Percentiles rank a stretch among this genome's conserved stretches.
These are phyloP conservation scores for Congeria kusceri DNA, from an alignment of 2,888 invertebrate genomes.

Conservation along the genomic window DNA sequence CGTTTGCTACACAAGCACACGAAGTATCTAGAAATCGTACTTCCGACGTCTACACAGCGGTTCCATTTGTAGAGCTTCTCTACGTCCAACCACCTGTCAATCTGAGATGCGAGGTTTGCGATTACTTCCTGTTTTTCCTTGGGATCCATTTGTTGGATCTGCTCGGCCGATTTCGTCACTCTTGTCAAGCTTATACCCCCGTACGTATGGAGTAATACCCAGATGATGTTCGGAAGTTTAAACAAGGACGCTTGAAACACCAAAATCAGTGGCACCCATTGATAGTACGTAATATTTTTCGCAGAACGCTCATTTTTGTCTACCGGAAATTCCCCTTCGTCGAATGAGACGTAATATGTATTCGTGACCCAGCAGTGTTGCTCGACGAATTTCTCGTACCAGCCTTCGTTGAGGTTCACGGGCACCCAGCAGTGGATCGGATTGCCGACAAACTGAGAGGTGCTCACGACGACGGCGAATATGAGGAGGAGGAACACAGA, in stretches of 20 bases:
- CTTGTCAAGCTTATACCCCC: slow-evolving; percentile 74
- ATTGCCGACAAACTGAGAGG: slow-evolving; percentile 71
- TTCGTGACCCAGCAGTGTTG: slow-evolving; percentile 72
- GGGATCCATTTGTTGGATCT: slow-evolving; percentile 60
- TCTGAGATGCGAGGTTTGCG: slow-evolving; percentile 54
- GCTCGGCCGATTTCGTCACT: slow-evolving; percentile 69
- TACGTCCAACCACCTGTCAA: slow-evolving; percentile 73
- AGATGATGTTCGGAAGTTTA: slow-evolving; percentile 69
- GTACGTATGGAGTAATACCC: slow-evolving; percentile 62
- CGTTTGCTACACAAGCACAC: slow-evolving; percentile 74
- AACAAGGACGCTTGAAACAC: slow-evolving; percentile 70
- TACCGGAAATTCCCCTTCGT: slow-evolving; percentile 57
- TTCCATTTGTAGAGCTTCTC: slow-evolving; percentile 72
- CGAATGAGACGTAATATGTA: slow-evolving; percentile 68
- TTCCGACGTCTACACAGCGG: slow-evolving; percentile 61
- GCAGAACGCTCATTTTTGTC: slow-evolving; percentile 58
- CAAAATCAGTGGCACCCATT: slow-evolving; percentile 46
- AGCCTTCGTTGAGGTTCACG: slow-evolving; percentile 62
- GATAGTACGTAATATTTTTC: slow-evolving; percentile 70
- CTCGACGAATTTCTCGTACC: slow-evolving; percentile 67
- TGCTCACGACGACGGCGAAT: slow-evolving; percentile 74
- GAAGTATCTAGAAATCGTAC: slow-evolving; percentile 66
- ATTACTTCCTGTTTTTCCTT: slow-evolving; percentile 66
- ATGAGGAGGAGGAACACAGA: slow-evolving; percentile 72
- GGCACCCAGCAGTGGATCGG: slow-evolving; percentile 74